Conservation (phyloP, 2,113 vertebrate species). For the Colistium nudipinnis region DNA sequence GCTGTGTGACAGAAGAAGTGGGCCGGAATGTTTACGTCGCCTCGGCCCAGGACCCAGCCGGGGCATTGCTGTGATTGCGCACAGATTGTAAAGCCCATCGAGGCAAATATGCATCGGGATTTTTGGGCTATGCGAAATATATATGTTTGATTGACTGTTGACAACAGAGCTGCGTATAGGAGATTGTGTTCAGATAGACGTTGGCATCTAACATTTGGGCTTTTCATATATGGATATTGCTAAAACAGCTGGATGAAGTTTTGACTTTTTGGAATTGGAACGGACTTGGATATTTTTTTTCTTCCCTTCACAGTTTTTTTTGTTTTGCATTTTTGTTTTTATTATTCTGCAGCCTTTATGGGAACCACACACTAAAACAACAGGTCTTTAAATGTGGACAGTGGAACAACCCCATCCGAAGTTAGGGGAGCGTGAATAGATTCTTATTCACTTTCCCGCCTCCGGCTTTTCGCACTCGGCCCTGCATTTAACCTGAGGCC, state of each 20-base stretch:
- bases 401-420: constrained; percentile 28
- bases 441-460: constrained; percentile 37
- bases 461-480: constrained; percentile 45
- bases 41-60: constrained; percentile 8
- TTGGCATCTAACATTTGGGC: too few species aligned
- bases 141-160: too few species aligned
- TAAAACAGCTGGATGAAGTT: too few species aligned
- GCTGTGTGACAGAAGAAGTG: not conserved
- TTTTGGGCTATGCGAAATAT: too few species aligned
- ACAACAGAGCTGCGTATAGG: too few species aligned
- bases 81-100: too few species aligned
- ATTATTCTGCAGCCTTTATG: constrained; percentile 33
- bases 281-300: too few species aligned
- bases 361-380: constrained; percentile 8
- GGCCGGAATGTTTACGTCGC: not conserved
- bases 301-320: too few species aligned
- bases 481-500: constrained; percentile 29
- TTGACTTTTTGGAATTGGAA: too few species aligned
- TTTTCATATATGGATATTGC: too few species aligned
- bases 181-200: too few species aligned
- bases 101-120: too few species aligned
- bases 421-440: constrained; percentile 24
- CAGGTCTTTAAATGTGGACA: constrained; percentile 28
- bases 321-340: constrained; percentile 10
- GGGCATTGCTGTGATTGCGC: constrained; percentile 35